phyloP scores from a whole-genome alignment of 35 echinoderm and acorn worm species.

The Anneissia japonica region DNA sequence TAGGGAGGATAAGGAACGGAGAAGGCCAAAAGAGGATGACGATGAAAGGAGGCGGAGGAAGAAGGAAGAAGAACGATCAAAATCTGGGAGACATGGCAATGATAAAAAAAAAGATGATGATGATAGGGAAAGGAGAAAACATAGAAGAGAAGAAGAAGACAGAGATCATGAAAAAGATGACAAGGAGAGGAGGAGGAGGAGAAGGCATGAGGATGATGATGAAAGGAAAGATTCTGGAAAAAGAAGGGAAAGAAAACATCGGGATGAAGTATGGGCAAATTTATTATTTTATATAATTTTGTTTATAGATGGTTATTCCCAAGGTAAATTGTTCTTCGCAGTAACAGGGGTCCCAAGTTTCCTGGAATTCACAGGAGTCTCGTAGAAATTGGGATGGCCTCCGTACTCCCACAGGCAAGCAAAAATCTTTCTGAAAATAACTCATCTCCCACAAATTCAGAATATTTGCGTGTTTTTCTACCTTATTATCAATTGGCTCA shows the following conservation, averaged over 20 bases:
- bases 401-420: too few relatives aligned
- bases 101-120: neutral
- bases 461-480: too few relatives aligned
- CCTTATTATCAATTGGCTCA: too few relatives aligned
- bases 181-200: neutral
- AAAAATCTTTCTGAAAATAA: too few relatives aligned
- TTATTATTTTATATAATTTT: neutral
- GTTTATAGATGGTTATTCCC: too few relatives aligned
- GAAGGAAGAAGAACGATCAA: constrained; percentile 3
- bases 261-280: neutral
- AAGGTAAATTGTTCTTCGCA: too few relatives aligned
- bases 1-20: neutral
- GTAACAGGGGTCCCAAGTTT: too few relatives aligned
- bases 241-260: neutral
- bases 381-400: too few relatives aligned
- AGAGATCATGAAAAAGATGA: neutral
- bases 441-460: too few relatives aligned
- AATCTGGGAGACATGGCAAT: neutral
- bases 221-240: neutral
- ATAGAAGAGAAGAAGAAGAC: neutral
- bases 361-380: too few relatives aligned
- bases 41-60: neutral
- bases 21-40: neutral
- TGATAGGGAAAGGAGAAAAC: neutral
- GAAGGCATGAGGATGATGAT: neutral